Conservation (phyloP, 2,888 invertebrate genomes). For the Xestia c-nigrum region DNA sequence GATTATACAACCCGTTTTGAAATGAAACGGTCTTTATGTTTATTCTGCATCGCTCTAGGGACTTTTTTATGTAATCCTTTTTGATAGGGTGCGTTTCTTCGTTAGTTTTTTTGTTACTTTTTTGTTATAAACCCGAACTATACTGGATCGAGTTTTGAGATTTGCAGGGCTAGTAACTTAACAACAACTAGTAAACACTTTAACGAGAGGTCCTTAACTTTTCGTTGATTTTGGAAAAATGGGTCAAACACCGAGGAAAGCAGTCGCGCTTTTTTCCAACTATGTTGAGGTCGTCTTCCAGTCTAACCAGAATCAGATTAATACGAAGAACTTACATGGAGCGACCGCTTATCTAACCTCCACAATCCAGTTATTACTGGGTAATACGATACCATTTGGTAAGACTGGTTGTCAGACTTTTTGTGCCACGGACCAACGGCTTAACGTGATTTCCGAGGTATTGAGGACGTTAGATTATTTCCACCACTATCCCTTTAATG, state of each 20-base stretch:
- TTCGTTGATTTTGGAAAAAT: too few species aligned
- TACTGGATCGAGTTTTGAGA: not conserved
- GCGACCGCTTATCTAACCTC: too few species aligned
- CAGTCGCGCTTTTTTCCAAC: too few species aligned
- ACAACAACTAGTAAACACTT: not conserved
- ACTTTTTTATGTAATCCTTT: not conserved
- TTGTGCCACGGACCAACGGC: not conserved
- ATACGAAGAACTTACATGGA: too few species aligned
- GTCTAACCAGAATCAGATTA: too few species aligned
- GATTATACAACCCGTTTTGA: slow-evolving; percentile 23
- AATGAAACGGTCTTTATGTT: slow-evolving; percentile 18
- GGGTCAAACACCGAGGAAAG: too few species aligned
- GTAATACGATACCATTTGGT: too few species aligned
- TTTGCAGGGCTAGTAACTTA: not conserved
- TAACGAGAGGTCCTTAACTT: too few species aligned
- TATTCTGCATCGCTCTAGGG: not conserved
- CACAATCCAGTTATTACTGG: too few species aligned
- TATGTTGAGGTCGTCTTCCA: too few species aligned
- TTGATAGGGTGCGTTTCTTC: not conserved
- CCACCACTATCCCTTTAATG: slow-evolving; percentile 7
- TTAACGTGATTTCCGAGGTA: not conserved
- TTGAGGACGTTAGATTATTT: slow-evolving; percentile 11
- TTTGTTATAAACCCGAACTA: not conserved
- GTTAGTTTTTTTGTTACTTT: not conserved
- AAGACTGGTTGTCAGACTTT: too few species aligned